Evolutionary conservation across 2,113 vertebrate genomes (phyloP).

Genomic region (Zingel zingel): DNA sequence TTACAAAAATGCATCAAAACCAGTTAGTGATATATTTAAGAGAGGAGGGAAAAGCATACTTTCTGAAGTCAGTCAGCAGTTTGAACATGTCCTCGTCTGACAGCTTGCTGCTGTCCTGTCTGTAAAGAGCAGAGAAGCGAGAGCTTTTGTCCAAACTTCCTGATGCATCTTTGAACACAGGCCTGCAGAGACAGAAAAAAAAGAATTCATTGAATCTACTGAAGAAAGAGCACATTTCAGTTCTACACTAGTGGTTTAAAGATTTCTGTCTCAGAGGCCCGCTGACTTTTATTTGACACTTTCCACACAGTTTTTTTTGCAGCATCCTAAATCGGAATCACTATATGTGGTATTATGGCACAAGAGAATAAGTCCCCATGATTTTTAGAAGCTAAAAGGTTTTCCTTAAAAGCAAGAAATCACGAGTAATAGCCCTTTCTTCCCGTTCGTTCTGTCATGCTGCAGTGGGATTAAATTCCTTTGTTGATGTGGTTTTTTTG

Average conservation of each 20-base stretch:
- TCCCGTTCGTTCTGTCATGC: not conserved
- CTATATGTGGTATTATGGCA: not conserved
- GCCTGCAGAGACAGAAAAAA: conserved; percentile 80
- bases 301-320: not conserved
- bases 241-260: conserved; percentile 3
- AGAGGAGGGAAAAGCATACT: conserved; percentile 83
- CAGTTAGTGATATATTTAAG: not conserved
- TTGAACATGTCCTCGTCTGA: conserved; percentile 98
- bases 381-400: not conserved
- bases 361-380: not conserved
- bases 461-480: not conserved
- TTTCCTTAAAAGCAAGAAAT: not conserved
- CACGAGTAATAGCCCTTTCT: not conserved
- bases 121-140: conserved; percentile 95
- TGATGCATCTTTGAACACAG: conserved; percentile 93
- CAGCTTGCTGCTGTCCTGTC: conserved; percentile 96
- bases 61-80: conserved; percentile 94
- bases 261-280: not conserved
- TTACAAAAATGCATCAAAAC: conserved; percentile 4
- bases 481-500: not conserved
- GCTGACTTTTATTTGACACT: conserved; percentile 14
- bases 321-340: not conserved
- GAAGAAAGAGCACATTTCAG: conserved; percentile 14
- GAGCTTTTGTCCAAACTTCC: conserved; percentile 93
- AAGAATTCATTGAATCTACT: not conserved